Evolutionary conservation across 2,797 vertebrate species (phyloP).

Genomic region (Moxostoma hubbsi): DNA sequence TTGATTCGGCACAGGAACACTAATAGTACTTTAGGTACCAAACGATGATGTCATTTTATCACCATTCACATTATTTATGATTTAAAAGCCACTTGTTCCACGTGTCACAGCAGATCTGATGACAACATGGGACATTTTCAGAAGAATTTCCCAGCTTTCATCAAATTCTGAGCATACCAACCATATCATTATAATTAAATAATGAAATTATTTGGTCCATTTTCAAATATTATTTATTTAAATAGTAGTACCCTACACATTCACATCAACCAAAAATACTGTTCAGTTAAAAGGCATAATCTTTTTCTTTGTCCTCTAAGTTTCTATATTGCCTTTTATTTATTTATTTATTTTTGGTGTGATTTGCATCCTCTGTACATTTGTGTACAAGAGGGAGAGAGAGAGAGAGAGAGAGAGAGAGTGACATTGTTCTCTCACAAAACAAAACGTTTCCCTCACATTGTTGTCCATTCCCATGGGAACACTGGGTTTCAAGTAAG

Average conservation of each 20-base stretch:
- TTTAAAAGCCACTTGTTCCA: conserved; percentile 22
- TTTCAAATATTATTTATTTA: background rate
- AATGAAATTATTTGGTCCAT: background rate
- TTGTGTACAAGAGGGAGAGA: conserved; percentile 18
- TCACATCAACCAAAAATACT: background rate
- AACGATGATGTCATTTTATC: conserved; percentile 48
- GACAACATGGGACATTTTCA: conserved; percentile 5
- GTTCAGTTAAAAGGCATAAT: background rate
- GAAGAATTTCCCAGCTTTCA: conserved; percentile 27
- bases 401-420: conserved; percentile 33
- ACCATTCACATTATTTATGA: conserved; percentile 41
- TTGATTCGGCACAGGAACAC: conserved; percentile 21
- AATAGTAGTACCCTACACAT: too few species aligned
- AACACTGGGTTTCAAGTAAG: conserved; percentile 55
- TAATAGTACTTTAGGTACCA: conserved; percentile 16
- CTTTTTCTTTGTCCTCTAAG: background rate
- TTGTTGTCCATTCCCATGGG: conserved; percentile 68
- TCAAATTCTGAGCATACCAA: background rate
- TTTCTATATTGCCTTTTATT: background rate
- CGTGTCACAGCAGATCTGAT: conserved; percentile 31
- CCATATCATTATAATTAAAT: background rate
- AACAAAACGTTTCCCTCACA: conserved; percentile 60
- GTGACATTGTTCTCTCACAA: conserved; percentile 59
- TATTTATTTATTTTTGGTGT: background rate
- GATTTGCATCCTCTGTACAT: conserved; percentile 9